Evolutionary conservation across 2,797 vertebrate species (phyloP).

Genomic region (Lepilemur ruficaudatus): DNA sequence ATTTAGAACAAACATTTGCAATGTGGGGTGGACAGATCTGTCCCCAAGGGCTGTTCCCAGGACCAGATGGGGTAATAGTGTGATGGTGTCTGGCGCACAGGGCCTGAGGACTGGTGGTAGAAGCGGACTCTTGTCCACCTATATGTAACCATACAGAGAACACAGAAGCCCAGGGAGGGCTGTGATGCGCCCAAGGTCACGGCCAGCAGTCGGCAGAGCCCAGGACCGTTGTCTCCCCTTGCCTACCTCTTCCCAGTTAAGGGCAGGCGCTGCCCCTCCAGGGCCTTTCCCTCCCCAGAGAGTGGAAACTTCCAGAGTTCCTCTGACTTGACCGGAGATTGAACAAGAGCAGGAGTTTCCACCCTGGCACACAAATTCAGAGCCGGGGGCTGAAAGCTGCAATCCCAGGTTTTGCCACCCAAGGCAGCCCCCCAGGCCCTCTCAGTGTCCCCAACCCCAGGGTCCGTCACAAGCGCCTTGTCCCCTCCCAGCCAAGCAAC

Average conservation of each 20-base stretch:
- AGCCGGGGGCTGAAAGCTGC: neutral
- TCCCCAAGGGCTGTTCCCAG: neutral
- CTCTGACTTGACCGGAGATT: neutral
- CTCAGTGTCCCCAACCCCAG: too few relatives aligned
- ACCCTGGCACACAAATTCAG: neutral
- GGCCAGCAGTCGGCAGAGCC: neutral
- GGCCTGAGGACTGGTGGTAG: neutral
- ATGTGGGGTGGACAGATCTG: neutral
- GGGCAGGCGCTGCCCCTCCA: neutral
- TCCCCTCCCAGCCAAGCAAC: neutral
- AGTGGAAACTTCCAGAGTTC: constrained; percentile 55
- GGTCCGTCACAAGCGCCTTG: neutral
- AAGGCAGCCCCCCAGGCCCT: neutral
- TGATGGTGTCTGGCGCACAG: neutral
- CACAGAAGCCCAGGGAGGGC: neutral
- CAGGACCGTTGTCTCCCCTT: neutral
- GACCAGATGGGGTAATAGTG: neutral
- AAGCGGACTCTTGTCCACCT: neutral
- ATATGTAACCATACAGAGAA: neutral
- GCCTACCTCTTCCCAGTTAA: neutral
- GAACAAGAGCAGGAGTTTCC: neutral
- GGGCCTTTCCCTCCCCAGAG: neutral
- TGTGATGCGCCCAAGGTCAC: neutral
- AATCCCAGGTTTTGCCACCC: neutral
- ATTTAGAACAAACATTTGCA: neutral